phyloP scores from a whole-genome alignment of 23 tunicate species.

The Diplosoma virens region DNA sequence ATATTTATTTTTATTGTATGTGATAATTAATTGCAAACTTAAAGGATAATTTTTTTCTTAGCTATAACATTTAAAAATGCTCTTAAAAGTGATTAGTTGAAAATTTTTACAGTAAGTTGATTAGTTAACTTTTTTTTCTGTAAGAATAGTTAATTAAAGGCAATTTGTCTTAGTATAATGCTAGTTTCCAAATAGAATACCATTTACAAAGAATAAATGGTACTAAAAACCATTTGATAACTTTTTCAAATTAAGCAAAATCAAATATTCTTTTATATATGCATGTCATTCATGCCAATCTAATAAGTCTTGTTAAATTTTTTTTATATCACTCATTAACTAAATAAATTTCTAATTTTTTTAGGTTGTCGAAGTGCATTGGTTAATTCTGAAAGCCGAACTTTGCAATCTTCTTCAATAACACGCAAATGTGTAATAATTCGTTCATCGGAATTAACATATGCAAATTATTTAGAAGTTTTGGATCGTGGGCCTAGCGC shows the following conservation, averaged over 20 bases:
- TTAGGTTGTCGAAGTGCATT: slow-evolving; percentile 70
- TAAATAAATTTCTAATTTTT: no score
- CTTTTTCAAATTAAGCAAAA: no score
- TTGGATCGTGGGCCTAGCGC: slow-evolving; percentile 67
- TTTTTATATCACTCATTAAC: no score
- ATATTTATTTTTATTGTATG: no score
- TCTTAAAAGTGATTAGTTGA: no score
- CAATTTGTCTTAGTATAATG: not conserved
- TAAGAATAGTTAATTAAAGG: not conserved
- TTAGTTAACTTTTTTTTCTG: not conserved
- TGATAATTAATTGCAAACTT: no score
- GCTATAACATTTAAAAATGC: no score
- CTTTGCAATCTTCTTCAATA: slow-evolving; percentile 55
- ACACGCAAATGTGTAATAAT: slow-evolving; percentile 77
- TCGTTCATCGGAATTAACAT: slow-evolving; percentile 50
- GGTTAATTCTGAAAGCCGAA: slow-evolving; percentile 77
- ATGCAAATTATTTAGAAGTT: slow-evolving; percentile 58
- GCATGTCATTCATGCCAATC: no score
- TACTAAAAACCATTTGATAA: no score
- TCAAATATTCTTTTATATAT: not conserved
- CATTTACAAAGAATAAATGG: not conserved
- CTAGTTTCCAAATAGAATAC: not conserved
- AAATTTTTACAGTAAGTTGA: not conserved
- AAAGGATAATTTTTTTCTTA: no score
- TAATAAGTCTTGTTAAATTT: no score